Conservation (phyloP, 2,797 vertebrate species). For the Brachyrhaphis roseni region DNA sequence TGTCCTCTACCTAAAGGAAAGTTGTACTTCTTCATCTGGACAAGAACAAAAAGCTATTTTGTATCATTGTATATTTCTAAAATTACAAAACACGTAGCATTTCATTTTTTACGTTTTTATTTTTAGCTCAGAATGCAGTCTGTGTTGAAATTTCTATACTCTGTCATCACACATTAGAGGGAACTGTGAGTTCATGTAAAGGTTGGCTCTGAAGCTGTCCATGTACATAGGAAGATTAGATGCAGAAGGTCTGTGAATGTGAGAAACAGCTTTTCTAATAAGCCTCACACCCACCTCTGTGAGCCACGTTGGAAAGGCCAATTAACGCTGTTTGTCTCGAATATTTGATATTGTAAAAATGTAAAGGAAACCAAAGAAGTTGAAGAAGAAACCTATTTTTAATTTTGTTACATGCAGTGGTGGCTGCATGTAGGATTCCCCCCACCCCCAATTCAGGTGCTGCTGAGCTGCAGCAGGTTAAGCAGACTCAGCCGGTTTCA, state of each 20-base stretch:
- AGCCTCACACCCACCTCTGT: conserved; percentile 1
- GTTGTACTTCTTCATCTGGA: neutral
- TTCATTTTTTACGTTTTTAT: conserved; percentile 32
- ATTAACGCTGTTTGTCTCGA: conserved; percentile 9
- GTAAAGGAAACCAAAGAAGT: neutral
- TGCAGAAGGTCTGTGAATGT: conserved; percentile 19
- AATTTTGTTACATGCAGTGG: no score
- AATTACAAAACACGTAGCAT: conserved; percentile 16
- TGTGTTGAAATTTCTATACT: neutral
- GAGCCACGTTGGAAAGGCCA: conserved; percentile 16
- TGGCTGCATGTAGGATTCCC: no score
- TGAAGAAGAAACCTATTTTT: neutral
- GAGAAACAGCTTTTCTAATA: conserved; percentile 5
- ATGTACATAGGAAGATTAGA: neutral
- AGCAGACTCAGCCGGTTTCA: no score
- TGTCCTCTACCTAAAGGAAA: neutral
- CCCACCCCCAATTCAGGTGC: no score
- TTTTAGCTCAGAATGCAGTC: neutral
- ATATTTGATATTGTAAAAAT: neutral
- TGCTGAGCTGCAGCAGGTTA: no score
- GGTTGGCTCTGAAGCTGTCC: neutral
- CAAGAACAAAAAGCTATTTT: neutral
- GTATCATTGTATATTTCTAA: neutral
- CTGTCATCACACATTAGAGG: neutral
- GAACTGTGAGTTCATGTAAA: conserved; percentile 1